Conservation (phyloP, 2,888 invertebrate genomes). For the Chalcosyrphus nemorum region DNA sequence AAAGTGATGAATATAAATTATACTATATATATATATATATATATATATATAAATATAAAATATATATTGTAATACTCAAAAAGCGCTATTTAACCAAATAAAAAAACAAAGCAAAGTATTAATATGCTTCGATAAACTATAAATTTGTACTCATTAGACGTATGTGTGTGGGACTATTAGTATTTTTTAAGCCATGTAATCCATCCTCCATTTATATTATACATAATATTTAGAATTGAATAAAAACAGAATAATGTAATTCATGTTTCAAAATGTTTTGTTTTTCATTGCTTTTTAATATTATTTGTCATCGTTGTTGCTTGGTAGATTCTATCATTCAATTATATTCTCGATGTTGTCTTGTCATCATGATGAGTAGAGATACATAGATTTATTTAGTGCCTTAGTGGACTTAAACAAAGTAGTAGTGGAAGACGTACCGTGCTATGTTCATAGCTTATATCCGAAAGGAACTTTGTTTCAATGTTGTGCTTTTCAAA, state of each 20-base stretch:
- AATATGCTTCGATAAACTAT: constrained; percentile 59
- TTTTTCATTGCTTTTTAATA: constrained; percentile 19
- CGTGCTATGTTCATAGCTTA: no score
- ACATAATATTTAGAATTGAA: constrained; percentile 60
- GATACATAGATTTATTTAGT: background rate
- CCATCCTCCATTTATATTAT: constrained; percentile 69
- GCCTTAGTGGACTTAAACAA: no score
- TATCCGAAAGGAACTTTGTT: no score
- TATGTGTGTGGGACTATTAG: constrained; percentile 54
- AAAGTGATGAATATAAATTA: constrained; percentile 58
- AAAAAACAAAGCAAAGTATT: constrained; percentile 55
- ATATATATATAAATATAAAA: no score
- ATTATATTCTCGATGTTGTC: background rate
- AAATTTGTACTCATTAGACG: constrained; percentile 65
- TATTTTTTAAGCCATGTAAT: constrained; percentile 65
- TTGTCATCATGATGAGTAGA: background rate
- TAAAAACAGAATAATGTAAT: constrained; percentile 42
- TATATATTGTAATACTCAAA: constrained; percentile 63
- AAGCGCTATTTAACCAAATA: constrained; percentile 55
- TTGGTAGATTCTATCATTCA: constrained; percentile 6
- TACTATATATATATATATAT: constrained; percentile 40
- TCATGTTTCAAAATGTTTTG: constrained; percentile 20
- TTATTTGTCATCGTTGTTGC: background rate
- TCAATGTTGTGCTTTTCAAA: no score
- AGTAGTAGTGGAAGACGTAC: no score